phyloP scores from a whole-genome alignment of 2,888 invertebrate genomes.

The Andricus quercusramuli region DNA sequence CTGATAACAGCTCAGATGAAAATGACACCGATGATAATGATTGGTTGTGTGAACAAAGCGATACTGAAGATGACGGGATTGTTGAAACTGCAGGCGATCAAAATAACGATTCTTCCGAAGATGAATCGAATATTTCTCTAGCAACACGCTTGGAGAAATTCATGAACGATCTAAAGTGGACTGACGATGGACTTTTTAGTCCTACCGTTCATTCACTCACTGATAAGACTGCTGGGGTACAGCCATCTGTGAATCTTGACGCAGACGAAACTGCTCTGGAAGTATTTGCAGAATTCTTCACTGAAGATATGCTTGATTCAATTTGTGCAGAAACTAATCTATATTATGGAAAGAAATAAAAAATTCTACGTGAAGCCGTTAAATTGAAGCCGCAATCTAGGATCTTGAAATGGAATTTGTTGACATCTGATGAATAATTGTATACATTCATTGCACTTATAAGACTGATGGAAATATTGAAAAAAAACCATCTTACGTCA shows the following conservation, averaged over 20 bases:
- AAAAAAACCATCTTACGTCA: too few species aligned
- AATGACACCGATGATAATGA: too few species aligned
- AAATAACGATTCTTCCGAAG: not conserved
- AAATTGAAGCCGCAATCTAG: not conserved
- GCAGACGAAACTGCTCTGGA: not conserved
- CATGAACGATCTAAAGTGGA: slow-evolving; percentile 3
- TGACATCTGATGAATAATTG: slow-evolving; percentile 13
- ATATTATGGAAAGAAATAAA: not conserved
- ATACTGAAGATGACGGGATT: too few species aligned
- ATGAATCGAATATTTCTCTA: slow-evolving; percentile 11
- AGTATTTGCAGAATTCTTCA: slow-evolving; percentile 1
- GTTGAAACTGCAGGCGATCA: slow-evolving; percentile 6
- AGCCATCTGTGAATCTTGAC: not conserved
- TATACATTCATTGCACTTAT: slow-evolving; percentile 10
- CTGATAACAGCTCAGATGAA: too few species aligned
- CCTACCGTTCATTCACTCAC: not conserved
- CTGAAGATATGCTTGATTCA: slow-evolving; percentile 11
- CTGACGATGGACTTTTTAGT: not conserved
- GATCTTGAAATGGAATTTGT: not conserved
- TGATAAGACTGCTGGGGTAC: slow-evolving; percentile 4
- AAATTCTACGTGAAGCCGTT: not conserved
- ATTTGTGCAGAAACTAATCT: slow-evolving; percentile 14
- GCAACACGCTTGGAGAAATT: not conserved
- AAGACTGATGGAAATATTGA: too few species aligned
- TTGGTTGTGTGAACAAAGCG: too few species aligned